Base-by-base conservation (phyloP, 2,113 vertebrate species). In the Alces alces region DNA sequence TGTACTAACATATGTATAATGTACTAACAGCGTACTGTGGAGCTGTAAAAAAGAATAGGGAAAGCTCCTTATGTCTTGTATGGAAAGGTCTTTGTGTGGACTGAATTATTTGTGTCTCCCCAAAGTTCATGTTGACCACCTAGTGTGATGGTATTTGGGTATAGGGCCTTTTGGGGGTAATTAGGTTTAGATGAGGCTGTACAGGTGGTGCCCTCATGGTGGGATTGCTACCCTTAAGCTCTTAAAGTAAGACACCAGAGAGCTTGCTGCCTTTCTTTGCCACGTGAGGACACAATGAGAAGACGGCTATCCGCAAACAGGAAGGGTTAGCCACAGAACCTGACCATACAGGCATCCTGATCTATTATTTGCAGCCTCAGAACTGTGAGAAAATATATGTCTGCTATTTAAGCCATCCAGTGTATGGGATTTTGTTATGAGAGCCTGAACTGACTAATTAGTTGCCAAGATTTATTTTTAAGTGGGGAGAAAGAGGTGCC, bases 391-490 rank as follows among this genome's bases (percentile, higher is more conserved):
- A 86, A 97, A 66, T 83, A n/a, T 30, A 39, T 17, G 61, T 95
- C 87, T 91, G 13, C 73, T 80, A 21, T 78, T 84, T 91, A 89
- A 89, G 17, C 5, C 16, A 47, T 15, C 57, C 23, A 61, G 23
- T 50, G 45, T 58, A 61, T 13, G 28, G 25, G 21, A 73, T 94
- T 91, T 91, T 92, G 54, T 86, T 83, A 50, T 28, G 50, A 27
- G 12, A 91, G 54, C 47, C 33, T 21, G 19, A 86, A 78, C 10
- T 85, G 39, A 57, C 54, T 91, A 55, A 88, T 85, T 1, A 64
- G 82, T 50, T 43, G 30, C 47, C 14, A 57, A 96, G 60, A 88
- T 87, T 92, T 90, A 92, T 80, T 88, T 95, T 89, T 90, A 89
- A 61, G 16, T 85, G 6, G 8, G 7, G 33, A 84, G 13, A 78